phyloP scores from a whole-genome alignment of 2,113 vertebrate species.

The Trichomycterus rosablanca region DNA sequence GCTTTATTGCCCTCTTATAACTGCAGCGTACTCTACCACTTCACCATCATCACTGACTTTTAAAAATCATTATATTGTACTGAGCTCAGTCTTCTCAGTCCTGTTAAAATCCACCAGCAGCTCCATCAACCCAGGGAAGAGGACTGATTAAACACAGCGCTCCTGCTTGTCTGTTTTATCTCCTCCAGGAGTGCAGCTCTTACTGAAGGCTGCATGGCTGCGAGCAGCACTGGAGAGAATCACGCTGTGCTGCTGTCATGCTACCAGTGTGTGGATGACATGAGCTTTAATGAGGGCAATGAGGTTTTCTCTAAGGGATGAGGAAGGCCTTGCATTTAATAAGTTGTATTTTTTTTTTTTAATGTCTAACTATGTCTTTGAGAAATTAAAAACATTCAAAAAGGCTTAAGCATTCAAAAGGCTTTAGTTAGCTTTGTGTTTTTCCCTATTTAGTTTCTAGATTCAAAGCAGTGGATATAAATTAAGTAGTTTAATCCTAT shows the following conservation, averaged over 20 bases:
- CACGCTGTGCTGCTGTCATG: constrained; percentile 25
- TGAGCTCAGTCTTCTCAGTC: not conserved
- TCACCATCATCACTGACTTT: not conserved
- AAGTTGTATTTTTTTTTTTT: constrained; percentile 5
- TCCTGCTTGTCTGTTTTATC: not conserved
- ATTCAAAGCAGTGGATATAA: too few species aligned
- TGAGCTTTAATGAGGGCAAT: constrained; percentile 25
- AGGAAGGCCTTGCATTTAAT: not conserved
- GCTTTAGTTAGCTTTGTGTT: too few species aligned
- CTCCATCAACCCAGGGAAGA: not conserved
- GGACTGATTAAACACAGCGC: not conserved
- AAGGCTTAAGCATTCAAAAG: too few species aligned
- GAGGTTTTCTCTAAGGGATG: constrained; percentile 2
- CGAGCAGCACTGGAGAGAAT: constrained; percentile 3
- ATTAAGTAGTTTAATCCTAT: too few species aligned
- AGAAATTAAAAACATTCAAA: too few species aligned
- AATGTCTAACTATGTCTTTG: too few species aligned
- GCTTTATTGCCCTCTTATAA: not conserved
- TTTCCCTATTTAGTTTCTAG: too few species aligned
- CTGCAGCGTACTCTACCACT: not conserved
- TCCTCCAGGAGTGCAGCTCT: constrained; percentile 1
- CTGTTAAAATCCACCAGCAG: not conserved
- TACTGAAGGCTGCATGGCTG: not conserved
- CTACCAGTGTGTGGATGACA: constrained; percentile 23
- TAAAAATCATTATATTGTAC: not conserved